Evolutionary conservation across 2,888 invertebrate species (phyloP).

Genomic region (Nomada ferruginata): DNA sequence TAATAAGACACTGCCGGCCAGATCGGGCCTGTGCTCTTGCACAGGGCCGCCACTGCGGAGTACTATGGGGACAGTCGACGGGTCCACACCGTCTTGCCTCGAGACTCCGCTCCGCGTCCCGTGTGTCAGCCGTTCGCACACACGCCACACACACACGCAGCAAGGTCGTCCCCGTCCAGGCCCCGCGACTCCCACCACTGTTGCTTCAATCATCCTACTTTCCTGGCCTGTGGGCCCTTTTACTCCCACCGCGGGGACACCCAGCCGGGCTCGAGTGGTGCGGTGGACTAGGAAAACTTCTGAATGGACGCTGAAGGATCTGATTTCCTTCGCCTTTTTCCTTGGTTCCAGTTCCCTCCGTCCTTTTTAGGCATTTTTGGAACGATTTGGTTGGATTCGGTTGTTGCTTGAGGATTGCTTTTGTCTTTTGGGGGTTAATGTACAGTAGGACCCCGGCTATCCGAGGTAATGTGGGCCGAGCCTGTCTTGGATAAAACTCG

Average conservation of each 20-base stretch:
- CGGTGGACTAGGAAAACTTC: constrained; percentile 41
- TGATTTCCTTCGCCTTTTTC: neutral
- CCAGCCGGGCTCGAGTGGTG: neutral
- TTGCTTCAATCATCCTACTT: constrained; percentile 62
- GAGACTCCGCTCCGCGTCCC: constrained; percentile 22
- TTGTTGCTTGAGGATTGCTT: neutral
- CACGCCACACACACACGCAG: constrained; percentile 34
- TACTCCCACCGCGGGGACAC: constrained; percentile 42
- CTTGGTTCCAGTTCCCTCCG: neutral
- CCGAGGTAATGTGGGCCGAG: too few relatives aligned
- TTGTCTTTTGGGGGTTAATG: too few relatives aligned
- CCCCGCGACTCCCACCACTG: constrained; percentile 61
- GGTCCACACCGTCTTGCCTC: constrained; percentile 54
- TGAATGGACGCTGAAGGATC: constrained; percentile 34
- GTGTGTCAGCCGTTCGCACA: constrained; percentile 14
- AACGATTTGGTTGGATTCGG: neutral
- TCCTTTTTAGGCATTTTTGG: neutral
- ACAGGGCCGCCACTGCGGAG: constrained; percentile 56
- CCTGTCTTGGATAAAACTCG: too few relatives aligned
- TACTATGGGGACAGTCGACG: constrained; percentile 65
- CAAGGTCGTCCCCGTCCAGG: constrained; percentile 68
- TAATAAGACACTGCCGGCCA: constrained; percentile 73
- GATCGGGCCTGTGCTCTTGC: constrained; percentile 54
- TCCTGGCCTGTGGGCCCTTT: constrained; percentile 58
- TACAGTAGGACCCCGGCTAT: too few relatives aligned